Conservation (phyloP, 30 jellyfish, hydroid and myxozoan genomes). For the Hydractinia symbiolongicarpus region DNA sequence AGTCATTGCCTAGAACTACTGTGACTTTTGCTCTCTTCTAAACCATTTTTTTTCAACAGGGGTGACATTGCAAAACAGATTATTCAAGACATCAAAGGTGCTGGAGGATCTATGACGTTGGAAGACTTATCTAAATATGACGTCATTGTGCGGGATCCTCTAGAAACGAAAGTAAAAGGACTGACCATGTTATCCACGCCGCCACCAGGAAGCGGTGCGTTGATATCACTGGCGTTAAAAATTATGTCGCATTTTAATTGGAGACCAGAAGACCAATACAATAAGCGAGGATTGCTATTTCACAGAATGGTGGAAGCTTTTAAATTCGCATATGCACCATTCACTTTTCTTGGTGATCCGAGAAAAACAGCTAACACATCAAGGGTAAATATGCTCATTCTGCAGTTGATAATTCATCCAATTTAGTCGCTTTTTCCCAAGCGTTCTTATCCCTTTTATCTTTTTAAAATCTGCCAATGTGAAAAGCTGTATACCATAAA, state of each 20-base stretch:
- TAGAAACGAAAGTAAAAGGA: conserved; percentile 61
- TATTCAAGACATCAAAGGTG: conserved; percentile 74
- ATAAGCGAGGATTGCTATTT: conserved; percentile 45
- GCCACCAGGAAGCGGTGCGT: conserved; percentile 99
- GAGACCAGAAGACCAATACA: conserved; percentile 62
- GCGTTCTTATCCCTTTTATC: not conserved
- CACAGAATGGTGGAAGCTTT: conserved; percentile 93
- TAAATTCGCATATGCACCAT: conserved; percentile 98
- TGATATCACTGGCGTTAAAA: conserved; percentile 80
- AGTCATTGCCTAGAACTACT: too few species aligned
- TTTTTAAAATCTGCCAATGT: not conserved
- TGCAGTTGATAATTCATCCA: too few species aligned
- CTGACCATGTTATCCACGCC: conserved; percentile 82
- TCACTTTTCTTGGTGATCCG: conserved; percentile 94
- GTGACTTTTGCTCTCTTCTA: too few species aligned
- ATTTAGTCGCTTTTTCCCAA: too few species aligned
- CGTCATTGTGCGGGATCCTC: conserved; percentile 77
- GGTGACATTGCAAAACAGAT: conserved; percentile 91
- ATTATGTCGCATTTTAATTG: conserved; percentile 92
- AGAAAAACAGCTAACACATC: conserved; percentile 70
- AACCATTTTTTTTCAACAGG: conserved; percentile 17
- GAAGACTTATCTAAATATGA: conserved; percentile 78
- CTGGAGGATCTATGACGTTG: conserved; percentile 85
- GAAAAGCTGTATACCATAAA: not conserved
- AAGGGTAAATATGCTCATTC: conserved; percentile 36